These are phyloP conservation scores for Muntiacus reevesi DNA, from an alignment of 2,113 vertebrate species.

Conservation along the genomic window DNA sequence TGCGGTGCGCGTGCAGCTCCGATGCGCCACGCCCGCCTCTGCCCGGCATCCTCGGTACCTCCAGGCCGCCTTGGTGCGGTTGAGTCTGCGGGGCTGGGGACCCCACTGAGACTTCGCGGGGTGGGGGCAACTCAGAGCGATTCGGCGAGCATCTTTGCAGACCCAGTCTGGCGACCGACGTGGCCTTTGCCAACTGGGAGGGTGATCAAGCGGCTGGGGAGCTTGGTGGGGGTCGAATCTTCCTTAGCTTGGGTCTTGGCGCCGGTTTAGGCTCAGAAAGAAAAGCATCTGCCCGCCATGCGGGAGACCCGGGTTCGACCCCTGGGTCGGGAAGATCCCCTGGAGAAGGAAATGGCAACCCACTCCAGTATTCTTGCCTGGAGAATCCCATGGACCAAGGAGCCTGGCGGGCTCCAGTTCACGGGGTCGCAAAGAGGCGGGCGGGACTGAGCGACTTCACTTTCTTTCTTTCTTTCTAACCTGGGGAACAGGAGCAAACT, in stretches of 20 bases:
- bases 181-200: neutral
- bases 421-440: neutral
- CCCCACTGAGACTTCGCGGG: accelerated
- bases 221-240: too few species aligned
- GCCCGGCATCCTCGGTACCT: accelerated
- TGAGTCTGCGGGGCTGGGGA: neutral
- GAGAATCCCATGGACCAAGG: neutral
- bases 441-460: neutral
- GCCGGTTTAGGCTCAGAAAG: neutral
- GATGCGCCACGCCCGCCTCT: accelerated
- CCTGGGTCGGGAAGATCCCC: neutral
- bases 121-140: neutral
- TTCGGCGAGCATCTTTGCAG: neutral
- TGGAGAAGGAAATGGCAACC: neutral
- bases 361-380: neutral
- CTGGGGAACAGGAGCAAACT: neutral
- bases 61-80: accelerated
- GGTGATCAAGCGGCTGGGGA: neutral
- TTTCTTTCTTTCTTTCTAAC: neutral
- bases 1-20: neutral
- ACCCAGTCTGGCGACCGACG: accelerated
- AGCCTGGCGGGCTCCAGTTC: neutral
- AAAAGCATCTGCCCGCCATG: neutral
- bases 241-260: neutral
- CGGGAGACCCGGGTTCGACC: neutral